Evolutionary conservation across 1,140 invertebrate genomes (phyloP).

Genomic region (Latrodectus geometricus): DNA sequence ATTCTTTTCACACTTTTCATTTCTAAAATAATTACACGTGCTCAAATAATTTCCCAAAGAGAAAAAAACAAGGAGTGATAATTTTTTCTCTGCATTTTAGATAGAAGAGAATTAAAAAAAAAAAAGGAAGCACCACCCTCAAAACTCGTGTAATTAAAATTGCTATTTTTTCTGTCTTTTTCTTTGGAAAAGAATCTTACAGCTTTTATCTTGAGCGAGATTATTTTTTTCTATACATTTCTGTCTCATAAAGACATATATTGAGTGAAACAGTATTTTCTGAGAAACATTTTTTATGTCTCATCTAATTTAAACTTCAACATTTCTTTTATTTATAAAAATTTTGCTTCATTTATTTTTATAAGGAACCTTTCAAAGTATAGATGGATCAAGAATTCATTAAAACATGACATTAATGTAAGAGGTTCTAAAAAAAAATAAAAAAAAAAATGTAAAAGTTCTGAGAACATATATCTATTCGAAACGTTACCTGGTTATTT

Average conservation of each 20-base stretch:
- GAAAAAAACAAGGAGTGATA: not conserved
- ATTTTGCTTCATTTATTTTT: conserved; percentile 3
- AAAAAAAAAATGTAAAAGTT: not conserved
- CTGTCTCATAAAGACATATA: not conserved
- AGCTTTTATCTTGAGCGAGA: not conserved
- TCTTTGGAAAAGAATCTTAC: not conserved
- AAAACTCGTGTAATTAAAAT: conserved; percentile 1
- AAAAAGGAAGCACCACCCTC: too few relatives aligned
- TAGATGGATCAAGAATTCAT: not conserved
- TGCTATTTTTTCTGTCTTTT: not conserved
- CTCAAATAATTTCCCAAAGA: not conserved
- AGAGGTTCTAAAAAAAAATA: not conserved
- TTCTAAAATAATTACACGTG: not conserved
- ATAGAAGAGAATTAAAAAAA: not conserved
- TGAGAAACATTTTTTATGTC: not conserved
- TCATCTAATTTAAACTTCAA: not conserved
- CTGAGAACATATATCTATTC: not conserved
- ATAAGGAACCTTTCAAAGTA: not conserved
- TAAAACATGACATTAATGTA: not conserved
- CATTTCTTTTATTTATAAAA: not conserved
- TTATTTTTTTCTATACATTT: not conserved
- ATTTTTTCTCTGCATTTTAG: not conserved
- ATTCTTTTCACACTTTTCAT: not conserved
- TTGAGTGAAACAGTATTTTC: not conserved
- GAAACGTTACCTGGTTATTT: not conserved